These are phyloP conservation scores for Platichthys stellatus DNA, from an alignment of 2,113 vertebrate species.

Conservation along the genomic window DNA sequence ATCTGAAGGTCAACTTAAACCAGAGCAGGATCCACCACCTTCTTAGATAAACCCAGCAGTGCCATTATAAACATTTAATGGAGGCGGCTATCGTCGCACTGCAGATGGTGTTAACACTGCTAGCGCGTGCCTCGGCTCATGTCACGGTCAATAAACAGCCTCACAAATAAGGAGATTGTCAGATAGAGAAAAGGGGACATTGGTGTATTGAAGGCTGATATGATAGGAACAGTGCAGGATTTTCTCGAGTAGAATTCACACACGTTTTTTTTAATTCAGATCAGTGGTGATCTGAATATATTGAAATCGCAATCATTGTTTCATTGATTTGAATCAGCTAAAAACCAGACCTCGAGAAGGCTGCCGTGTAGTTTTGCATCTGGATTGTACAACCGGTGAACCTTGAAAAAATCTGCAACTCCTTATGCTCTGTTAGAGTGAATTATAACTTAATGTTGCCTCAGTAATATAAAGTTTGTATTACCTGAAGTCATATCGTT, in stretches of 20 bases:
- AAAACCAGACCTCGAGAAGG: neutral
- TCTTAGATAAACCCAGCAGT: slow-evolving; percentile 53
- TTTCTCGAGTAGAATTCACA: neutral
- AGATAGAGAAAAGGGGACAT: slow-evolving; percentile 36
- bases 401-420: neutral
- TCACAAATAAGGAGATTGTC: slow-evolving; percentile 57
- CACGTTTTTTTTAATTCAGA: neutral
- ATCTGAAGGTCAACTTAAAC: slow-evolving; percentile 71
- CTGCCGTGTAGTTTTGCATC: slow-evolving; percentile 12
- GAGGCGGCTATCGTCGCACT: slow-evolving; percentile 70
- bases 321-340: neutral
- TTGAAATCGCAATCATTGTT: neutral
- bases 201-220: slow-evolving; percentile 27
- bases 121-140: slow-evolving; percentile 38
- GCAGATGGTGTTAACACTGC: slow-evolving; percentile 73
- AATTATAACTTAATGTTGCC: neutral
- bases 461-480: too few species aligned
- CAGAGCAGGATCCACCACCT: slow-evolving; percentile 57
- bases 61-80: slow-evolving; percentile 72
- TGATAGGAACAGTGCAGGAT: slow-evolving; percentile 1
- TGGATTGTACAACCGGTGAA: slow-evolving; percentile 15
- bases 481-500: neutral
- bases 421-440: neutral
- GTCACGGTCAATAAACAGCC: slow-evolving; percentile 67
- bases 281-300: neutral